These are phyloP conservation scores for Meiosimyza decipiens DNA, from an alignment of 2,888 invertebrate genomes.

Conservation along the genomic window DNA sequence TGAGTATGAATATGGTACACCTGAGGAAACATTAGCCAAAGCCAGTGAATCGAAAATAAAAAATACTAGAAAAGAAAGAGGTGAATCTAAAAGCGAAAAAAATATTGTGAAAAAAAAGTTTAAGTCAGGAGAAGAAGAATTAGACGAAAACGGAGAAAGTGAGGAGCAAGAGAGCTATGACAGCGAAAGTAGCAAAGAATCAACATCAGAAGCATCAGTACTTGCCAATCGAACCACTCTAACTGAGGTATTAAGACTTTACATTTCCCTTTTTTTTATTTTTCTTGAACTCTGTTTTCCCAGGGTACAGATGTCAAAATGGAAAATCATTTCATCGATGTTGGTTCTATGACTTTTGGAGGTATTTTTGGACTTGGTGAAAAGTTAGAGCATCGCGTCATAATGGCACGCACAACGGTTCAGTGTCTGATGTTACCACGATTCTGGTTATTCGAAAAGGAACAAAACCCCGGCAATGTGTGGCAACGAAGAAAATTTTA, in stretches of 20 bases:
- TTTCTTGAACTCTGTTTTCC: slow-evolving; percentile 20
- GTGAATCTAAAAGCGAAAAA: neutral
- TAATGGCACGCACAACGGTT: slow-evolving; percentile 74
- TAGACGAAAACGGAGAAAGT: slow-evolving; percentile 4
- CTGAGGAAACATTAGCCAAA: neutral
- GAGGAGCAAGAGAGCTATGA: neutral
- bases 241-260: too few species aligned
- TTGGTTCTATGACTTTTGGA: slow-evolving; percentile 60
- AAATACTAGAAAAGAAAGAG: neutral
- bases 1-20: neutral
- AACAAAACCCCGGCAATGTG: slow-evolving; percentile 63
- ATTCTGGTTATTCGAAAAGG: slow-evolving; percentile 74
- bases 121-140: neutral
- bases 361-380: slow-evolving; percentile 77
- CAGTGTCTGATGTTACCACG: slow-evolving; percentile 77
- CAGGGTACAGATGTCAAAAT: slow-evolving; percentile 23
- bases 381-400: slow-evolving; percentile 74
- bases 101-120: neutral
- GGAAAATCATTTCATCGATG: slow-evolving; percentile 63
- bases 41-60: neutral
- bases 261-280: too few species aligned
- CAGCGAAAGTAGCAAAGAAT: neutral
- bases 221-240: too few species aligned
- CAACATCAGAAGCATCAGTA: neutral
- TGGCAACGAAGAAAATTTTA: slow-evolving; percentile 63